Percentiles rank a stretch among this genome's conserved stretches.
These are phyloP conservation scores for Calycopis cecrops DNA, from an alignment of 1,140 invertebrate genomes.

Conservation along the genomic window DNA sequence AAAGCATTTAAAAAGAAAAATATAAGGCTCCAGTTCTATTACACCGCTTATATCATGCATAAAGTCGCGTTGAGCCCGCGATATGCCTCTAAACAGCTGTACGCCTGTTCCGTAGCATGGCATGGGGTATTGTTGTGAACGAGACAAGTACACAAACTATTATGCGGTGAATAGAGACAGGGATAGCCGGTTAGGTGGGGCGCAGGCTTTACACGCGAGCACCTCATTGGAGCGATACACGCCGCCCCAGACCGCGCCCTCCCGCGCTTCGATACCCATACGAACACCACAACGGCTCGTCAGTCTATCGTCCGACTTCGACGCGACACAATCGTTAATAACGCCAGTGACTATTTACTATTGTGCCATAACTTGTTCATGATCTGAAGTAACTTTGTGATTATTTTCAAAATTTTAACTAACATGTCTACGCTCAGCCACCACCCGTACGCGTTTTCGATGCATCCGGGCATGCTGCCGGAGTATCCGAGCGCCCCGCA, in stretches of 20 bases:
- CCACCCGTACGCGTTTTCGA: constrained; percentile 70
- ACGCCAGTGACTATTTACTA: constrained; percentile 51
- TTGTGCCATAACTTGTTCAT: constrained; percentile 67
- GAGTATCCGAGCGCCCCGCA: constrained; percentile 63
- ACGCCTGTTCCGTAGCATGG: constrained; percentile 44
- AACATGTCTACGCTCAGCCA: constrained; percentile 66
- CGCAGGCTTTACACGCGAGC: constrained; percentile 45
- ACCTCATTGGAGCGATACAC: constrained; percentile 45
- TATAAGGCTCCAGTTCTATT: constrained; percentile 46
- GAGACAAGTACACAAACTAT: constrained; percentile 28
- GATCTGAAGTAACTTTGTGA: constrained; percentile 46
- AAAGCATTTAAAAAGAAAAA: constrained; percentile 38
- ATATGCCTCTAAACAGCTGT: constrained; percentile 64
- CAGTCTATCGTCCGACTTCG: constrained; percentile 64
- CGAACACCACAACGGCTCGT: constrained; percentile 35
- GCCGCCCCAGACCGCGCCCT: constrained; percentile 54
- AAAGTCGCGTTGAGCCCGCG: constrained; percentile 46
- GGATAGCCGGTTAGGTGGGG: constrained; percentile 42
- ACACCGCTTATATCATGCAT: constrained; percentile 58
- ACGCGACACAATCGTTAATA: constrained; percentile 59
- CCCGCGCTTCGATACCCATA: constrained; percentile 41
- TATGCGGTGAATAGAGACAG: constrained; percentile 39
- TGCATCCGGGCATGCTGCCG: constrained; percentile 67
- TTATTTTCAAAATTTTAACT: constrained; percentile 27
- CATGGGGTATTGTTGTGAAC: constrained; percentile 39